phyloP scores from a whole-genome alignment of 1,140 invertebrate genomes.

The Sycobia sp. region DNA sequence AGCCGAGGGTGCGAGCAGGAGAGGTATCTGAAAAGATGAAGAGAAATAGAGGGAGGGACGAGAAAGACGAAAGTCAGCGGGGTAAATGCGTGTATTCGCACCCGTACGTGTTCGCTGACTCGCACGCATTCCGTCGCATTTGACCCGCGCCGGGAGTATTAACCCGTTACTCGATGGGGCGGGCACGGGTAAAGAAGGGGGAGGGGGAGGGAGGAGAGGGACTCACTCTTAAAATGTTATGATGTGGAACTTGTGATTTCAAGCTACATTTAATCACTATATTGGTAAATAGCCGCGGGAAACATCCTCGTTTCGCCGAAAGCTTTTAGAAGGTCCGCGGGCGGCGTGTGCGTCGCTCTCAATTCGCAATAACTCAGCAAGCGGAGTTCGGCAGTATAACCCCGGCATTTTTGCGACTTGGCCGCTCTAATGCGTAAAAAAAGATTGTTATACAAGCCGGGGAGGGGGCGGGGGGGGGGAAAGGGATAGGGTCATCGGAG shows the following conservation, averaged over 20 bases:
- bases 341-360: no score
- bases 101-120: no score
- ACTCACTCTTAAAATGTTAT: slow-evolving; percentile 59
- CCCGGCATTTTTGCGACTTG: no score
- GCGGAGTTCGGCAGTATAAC: no score
- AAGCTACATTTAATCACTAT: slow-evolving; percentile 60
- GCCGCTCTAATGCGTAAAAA: no score
- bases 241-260: slow-evolving; percentile 61
- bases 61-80: not conserved
- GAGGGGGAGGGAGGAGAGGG: no score
- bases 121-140: slow-evolving; percentile 30
- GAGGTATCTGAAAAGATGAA: no score
- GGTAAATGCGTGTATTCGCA: slow-evolving; percentile 8
- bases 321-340: no score
- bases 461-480: not conserved
- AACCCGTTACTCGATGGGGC: slow-evolving; percentile 35
- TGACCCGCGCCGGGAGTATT: slow-evolving; percentile 38
- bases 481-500: not conserved
- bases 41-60: no score
- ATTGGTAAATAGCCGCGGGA: slow-evolving; percentile 49
- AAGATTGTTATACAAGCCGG: no score
- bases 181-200: no score
- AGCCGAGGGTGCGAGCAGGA: slow-evolving; percentile 38
- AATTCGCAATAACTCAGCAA: no score
- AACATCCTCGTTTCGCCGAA: not conserved